These are phyloP conservation scores for Cerastis rubricosa DNA, from an alignment of 2,888 invertebrate genomes.

Conservation along the genomic window DNA sequence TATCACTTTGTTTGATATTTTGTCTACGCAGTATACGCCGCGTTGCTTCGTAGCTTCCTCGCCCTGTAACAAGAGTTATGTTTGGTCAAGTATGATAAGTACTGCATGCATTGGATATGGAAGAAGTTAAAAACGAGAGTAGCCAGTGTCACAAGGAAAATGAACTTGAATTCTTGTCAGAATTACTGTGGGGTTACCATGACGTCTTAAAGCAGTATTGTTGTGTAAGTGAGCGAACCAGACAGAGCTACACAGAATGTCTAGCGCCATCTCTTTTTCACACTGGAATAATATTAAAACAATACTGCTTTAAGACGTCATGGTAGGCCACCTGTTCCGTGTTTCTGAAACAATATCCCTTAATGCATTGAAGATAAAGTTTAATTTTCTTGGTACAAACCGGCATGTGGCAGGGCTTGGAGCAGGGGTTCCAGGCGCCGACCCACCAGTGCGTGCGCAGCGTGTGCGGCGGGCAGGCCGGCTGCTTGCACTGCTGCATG, in stretches of 20 bases:
- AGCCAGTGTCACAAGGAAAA: neutral
- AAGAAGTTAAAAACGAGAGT: neutral
- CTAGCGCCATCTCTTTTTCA: too few relatives aligned
- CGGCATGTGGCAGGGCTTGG: conserved; percentile 84
- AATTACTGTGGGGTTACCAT: too few relatives aligned
- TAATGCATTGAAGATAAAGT: neutral
- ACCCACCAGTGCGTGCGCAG: conserved; percentile 96
- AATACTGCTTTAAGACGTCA: too few relatives aligned
- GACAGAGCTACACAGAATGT: too few relatives aligned
- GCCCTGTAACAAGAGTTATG: conserved; percentile 78
- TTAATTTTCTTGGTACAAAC: conserved; percentile 68
- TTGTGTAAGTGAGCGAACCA: too few relatives aligned
- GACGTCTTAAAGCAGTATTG: too few relatives aligned
- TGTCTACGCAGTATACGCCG: conserved; percentile 94
- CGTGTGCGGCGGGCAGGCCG: conserved; percentile 88
- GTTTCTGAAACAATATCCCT: neutral
- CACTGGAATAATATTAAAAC: too few relatives aligned
- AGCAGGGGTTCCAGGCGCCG: conserved; percentile 96
- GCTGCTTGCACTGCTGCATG: conserved; percentile 92
- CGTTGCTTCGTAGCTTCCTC: conserved; percentile 91
- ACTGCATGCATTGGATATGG: neutral
- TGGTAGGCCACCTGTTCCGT: too few relatives aligned
- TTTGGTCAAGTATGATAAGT: neutral
- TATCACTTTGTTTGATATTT: conserved; percentile 93
- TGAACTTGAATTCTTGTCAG: neutral